These are phyloP conservation scores for Haliclona indistincta DNA, from an alignment of 37 sponge, comb jelly and placozoan genomes.

Conservation along the genomic window DNA sequence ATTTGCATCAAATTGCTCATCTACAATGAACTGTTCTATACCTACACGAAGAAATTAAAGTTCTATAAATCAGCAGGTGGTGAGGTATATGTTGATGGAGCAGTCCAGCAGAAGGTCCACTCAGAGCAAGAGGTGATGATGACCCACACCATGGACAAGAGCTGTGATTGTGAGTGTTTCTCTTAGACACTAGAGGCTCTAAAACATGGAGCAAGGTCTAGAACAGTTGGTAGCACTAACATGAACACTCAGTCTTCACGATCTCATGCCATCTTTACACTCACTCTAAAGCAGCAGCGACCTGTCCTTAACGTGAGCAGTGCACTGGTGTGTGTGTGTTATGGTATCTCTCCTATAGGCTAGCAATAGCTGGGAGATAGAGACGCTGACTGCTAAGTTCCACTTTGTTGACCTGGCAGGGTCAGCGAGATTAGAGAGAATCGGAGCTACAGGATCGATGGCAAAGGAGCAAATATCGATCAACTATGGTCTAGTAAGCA, in stretches of 20 bases:
- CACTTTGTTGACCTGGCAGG: conserved; percentile 99
- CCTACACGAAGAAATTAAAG: too few relatives aligned
- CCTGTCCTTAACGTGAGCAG: neutral
- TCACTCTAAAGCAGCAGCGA: conserved; percentile 69
- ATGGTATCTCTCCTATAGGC: too few relatives aligned
- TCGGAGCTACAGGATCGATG: conserved; percentile 96
- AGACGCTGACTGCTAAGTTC: conserved; percentile 90
- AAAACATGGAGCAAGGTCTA: conserved; percentile 75
- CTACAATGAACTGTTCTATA: too few relatives aligned
- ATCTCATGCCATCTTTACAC: conserved; percentile 94
- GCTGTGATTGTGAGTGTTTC: too few relatives aligned
- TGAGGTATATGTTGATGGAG: conserved; percentile 75
- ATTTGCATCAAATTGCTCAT: too few relatives aligned
- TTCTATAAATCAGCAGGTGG: too few relatives aligned
- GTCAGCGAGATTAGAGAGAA: conserved; percentile 92
- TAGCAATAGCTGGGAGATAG: too few relatives aligned
- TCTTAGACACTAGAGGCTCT: conserved; percentile 70
- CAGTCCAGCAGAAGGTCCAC: conserved; percentile 33
- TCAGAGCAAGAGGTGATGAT: conserved; percentile 56
- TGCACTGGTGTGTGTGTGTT: too few relatives aligned
- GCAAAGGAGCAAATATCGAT: conserved; percentile 99
- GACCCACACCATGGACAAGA: too few relatives aligned
- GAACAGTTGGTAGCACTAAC: conserved; percentile 87
- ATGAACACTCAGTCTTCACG: conserved; percentile 97
- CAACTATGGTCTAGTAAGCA: conserved; percentile 96